Conservation (phyloP, 2,888 invertebrate species). For the Andrena marginata region DNA sequence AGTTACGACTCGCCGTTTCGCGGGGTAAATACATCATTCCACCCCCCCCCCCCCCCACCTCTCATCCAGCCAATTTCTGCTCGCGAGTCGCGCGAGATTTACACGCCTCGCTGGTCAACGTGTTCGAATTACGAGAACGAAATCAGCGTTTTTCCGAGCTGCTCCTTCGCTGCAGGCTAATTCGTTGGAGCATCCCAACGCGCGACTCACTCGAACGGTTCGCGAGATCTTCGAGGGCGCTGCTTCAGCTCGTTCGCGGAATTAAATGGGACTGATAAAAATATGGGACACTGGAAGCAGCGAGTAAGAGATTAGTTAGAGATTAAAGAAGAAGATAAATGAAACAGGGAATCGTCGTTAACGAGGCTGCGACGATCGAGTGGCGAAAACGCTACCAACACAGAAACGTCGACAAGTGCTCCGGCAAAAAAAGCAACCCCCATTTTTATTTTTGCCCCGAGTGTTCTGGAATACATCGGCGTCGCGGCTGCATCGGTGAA, state of each 20-base stretch:
- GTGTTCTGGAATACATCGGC: background rate
- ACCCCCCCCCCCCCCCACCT: conserved; percentile 2
- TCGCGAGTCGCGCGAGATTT: conserved; percentile 44
- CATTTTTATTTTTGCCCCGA: background rate
- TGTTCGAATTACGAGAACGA: background rate
- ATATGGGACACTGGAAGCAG: background rate
- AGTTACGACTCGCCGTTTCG: conserved; percentile 53
- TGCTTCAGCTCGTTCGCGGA: background rate
- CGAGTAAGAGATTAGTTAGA: background rate
- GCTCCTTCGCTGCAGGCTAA: background rate
- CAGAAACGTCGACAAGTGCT: background rate
- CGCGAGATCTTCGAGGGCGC: background rate
- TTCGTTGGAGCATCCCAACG: background rate
- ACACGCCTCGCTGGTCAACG: background rate
- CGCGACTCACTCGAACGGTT: background rate
- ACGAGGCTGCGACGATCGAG: background rate
- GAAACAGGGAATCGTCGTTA: background rate
- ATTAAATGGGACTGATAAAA: background rate
- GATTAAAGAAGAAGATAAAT: background rate
- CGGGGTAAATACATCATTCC: conserved; percentile 62
- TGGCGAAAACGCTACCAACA: too few relatives aligned
- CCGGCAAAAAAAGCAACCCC: background rate
- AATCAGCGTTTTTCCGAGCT: background rate
- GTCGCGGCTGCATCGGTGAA: background rate
- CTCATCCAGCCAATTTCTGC: conserved; percentile 59